A percentile compares a stretch with the other conserved stretches of the same genome.
Evolutionary conservation across 2,113 vertebrate species (phyloP).

Genomic region (Procavia capensis): DNA sequence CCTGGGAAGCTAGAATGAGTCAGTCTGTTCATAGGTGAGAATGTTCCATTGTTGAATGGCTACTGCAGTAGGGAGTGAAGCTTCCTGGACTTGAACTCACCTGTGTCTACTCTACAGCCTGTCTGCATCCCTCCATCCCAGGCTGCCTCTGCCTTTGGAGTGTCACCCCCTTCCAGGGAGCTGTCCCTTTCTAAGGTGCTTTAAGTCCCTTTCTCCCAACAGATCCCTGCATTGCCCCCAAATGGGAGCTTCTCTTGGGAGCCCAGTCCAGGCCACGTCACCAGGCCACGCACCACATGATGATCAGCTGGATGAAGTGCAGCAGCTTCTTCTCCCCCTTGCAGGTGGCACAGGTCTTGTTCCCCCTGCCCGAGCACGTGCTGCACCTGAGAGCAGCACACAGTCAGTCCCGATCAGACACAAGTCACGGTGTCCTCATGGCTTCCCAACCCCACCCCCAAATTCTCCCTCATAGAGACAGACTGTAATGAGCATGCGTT

Average conservation of each 20-base stretch:
- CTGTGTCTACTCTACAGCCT: neutral
- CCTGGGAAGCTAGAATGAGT: too few relatives aligned
- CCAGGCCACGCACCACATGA: constrained; percentile 82
- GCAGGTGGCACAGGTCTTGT: constrained; percentile 83
- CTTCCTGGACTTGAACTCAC: neutral
- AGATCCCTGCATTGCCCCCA: neutral
- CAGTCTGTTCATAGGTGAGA: neutral
- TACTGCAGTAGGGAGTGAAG: neutral
- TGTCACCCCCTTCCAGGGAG: neutral
- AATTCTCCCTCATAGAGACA: neutral
- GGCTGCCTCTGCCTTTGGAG: neutral
- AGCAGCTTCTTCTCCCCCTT: constrained; percentile 86
- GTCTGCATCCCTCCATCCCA: too few relatives aligned
- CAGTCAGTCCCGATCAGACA: neutral
- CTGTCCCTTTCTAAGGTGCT: neutral
- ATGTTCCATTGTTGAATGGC: fast-evolving
- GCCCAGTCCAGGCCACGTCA: fast-evolving
- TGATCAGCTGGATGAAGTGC: constrained; percentile 88
- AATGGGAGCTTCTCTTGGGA: neutral
- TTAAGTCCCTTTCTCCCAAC: neutral
- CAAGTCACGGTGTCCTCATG: neutral
- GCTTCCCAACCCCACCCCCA: neutral
- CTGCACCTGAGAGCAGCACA: constrained; percentile 81
- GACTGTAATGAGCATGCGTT: neutral
- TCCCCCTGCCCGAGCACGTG: constrained; percentile 85